These are phyloP conservation scores for Pangasianodon gigas DNA, from an alignment of 2,113 vertebrate genomes.

Conservation along the genomic window DNA sequence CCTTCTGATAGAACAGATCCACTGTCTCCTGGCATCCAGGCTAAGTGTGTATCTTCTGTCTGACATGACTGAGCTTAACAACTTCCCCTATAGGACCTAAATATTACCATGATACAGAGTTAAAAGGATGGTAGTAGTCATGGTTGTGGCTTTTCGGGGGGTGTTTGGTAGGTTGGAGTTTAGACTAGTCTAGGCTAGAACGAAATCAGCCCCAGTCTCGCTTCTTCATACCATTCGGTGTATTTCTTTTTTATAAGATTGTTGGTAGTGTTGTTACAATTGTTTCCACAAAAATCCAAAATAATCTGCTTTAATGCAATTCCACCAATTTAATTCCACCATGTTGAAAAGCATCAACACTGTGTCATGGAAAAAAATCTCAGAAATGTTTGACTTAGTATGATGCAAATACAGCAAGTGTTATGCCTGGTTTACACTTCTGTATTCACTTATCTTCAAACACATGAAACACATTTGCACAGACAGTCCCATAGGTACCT, in stretches of 20 bases:
- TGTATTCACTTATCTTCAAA: background rate
- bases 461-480: background rate
- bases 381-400: background rate
- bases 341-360: background rate
- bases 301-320: background rate
- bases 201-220: background rate
- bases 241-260: background rate
- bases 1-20: conserved; percentile 15
- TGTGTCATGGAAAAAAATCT: background rate
- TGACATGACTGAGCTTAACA: background rate
- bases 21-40: background rate
- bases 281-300: background rate
- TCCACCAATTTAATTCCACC: no score
- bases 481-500: no score
- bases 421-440: background rate
- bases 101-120: background rate
- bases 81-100: background rate
- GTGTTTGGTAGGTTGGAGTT: background rate
- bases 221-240: background rate
- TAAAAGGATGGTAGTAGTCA: background rate
- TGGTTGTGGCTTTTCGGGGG: background rate
- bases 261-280: background rate
- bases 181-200: background rate
- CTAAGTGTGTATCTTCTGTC: background rate
- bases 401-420: background rate